Conservation (phyloP, 35 echinoderm and acorn worm species). For the Apostichopus parvimensis region DNA sequence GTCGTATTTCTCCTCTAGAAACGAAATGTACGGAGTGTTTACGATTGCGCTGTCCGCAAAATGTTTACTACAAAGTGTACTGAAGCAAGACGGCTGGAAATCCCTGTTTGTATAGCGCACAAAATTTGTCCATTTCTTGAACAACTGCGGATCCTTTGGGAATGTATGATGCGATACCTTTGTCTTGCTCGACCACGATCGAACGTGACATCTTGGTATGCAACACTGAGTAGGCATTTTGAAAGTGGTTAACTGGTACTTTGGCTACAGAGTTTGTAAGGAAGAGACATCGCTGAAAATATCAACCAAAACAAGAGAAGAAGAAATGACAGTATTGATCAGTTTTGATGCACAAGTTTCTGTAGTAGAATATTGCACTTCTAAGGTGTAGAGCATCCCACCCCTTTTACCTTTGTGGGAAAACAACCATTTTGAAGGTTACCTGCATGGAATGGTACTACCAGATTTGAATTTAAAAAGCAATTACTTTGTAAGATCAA, state of each 20-base stretch:
- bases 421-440: no score
- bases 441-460: no score
- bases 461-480: no score
- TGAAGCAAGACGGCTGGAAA: neutral
- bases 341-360: no score
- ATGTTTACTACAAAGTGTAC: conserved; percentile 26
- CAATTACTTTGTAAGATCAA: no score
- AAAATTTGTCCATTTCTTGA: conserved; percentile 27
- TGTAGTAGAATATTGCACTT: no score
- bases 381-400: no score
- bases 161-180: neutral
- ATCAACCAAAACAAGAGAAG: no score
- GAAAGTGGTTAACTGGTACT: neutral
- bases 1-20: neutral
- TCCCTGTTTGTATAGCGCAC: neutral
- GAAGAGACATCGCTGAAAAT: no score
- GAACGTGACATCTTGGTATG: neutral
- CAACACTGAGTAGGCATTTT: neutral
- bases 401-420: no score
- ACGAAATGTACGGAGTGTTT: neutral
- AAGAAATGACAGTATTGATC: no score
- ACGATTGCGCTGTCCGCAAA: neutral
- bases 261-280: no score
- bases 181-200: neutral
- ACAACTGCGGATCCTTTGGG: conserved; percentile 18